Evolutionary conservation across 1,140 invertebrate species (phyloP).

Genomic region (Cherax destructor): DNA sequence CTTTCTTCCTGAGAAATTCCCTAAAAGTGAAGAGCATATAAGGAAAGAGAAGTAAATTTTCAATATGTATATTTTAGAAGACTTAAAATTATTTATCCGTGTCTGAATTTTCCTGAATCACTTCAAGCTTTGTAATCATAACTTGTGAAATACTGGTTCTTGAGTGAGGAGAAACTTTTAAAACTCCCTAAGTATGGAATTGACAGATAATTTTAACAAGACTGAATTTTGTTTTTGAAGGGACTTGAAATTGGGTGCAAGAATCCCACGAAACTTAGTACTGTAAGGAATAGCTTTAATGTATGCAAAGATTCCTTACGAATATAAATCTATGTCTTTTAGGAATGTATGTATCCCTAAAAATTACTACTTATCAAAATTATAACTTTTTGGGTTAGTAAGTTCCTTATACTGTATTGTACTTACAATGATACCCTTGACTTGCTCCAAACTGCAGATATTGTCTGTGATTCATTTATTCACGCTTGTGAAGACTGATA

Average conservation of each 20-base stretch:
- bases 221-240: background rate
- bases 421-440: background rate
- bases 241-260: background rate
- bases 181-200: background rate
- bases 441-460: background rate
- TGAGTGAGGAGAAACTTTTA: background rate
- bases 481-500: background rate
- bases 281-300: background rate
- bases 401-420: background rate
- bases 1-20: constrained; percentile 54
- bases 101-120: background rate
- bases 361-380: background rate
- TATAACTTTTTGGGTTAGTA: background rate
- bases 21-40: constrained; percentile 61
- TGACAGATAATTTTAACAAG: background rate
- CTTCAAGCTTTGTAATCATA: background rate
- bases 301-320: too few species aligned
- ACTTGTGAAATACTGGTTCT: background rate
- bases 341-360: background rate
- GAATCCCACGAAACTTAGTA: background rate
- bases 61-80: background rate
- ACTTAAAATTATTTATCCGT: background rate
- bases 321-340: background rate
- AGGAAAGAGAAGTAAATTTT: constrained; percentile 46
- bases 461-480: background rate